These are phyloP conservation scores for Oncorhynchus clarkii DNA, from an alignment of 2,113 vertebrate genomes.

Conservation along the genomic window DNA sequence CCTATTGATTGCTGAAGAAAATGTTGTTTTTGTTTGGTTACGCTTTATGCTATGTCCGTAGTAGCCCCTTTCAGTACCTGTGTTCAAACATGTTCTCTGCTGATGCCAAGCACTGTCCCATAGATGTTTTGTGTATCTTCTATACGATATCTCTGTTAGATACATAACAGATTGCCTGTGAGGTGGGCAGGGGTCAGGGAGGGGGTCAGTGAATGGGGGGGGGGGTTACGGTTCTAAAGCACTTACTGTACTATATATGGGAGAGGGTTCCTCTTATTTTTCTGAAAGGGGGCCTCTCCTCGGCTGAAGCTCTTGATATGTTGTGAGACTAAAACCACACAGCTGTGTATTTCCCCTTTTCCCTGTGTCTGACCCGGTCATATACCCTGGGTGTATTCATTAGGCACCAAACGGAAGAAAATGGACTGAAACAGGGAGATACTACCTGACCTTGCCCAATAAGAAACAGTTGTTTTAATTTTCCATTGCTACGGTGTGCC, in stretches of 20 bases:
- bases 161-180: constrained; percentile 22
- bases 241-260: constrained; percentile 72
- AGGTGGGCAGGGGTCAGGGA: constrained; percentile 11
- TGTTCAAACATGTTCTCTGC: constrained; percentile 42
- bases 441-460: too few relatives aligned
- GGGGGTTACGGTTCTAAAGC: constrained; percentile 67
- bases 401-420: too few relatives aligned
- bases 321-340: constrained; percentile 65
- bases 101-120: constrained; percentile 41
- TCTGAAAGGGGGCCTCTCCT: constrained; percentile 51
- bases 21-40: constrained; percentile 8
- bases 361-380: constrained; percentile 58
- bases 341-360: constrained; percentile 60
- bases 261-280: constrained; percentile 48
- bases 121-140: constrained; percentile 15
- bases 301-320: constrained; percentile 63
- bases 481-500: constrained; percentile 1
- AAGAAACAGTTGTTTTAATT: constrained; percentile 19
- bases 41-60: constrained; percentile 8
- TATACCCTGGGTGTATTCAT: constrained; percentile 23
- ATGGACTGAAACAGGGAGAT: too few relatives aligned
- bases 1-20: constrained; percentile 25
- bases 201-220: constrained; percentile 32
- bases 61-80: constrained; percentile 12
- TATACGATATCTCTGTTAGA: constrained; percentile 42